Conservation (phyloP, 2,113 vertebrate species). For the Ceratotherium simum region DNA sequence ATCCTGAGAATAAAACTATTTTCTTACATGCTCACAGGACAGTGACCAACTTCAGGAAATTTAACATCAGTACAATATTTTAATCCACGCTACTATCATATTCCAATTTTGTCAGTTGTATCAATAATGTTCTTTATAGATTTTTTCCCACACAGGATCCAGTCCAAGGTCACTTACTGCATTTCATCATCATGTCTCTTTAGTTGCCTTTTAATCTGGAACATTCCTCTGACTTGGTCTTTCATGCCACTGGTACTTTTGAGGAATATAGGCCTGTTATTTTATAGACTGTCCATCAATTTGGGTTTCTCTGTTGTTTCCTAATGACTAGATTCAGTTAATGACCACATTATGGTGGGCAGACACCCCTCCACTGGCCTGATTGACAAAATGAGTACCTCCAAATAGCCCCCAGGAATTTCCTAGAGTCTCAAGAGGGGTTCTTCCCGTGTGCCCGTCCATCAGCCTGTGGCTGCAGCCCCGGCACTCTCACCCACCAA, state of each 20-base stretch:
- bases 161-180: neutral
- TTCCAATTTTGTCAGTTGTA: neutral
- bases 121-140: neutral
- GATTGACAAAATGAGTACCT: neutral
- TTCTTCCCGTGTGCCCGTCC: no score
- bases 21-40: no score
- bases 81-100: no score
- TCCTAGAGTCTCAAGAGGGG: neutral
- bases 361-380: no score
- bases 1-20: neutral
- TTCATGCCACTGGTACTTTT: neutral
- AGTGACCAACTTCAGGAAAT: no score
- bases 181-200: neutral
- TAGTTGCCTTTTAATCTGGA: neutral
- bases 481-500: fast-evolving
- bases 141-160: neutral
- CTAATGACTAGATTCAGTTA: no score
- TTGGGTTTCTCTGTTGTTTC: neutral
- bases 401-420: neutral
- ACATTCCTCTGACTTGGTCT: neutral
- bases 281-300: neutral
- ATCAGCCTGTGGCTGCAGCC: neutral
- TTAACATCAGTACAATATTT: no score
- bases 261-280: neutral
- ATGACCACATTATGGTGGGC: no score